Conservation (phyloP, 2,888 invertebrate species). For the Oxystoma pomonae region DNA sequence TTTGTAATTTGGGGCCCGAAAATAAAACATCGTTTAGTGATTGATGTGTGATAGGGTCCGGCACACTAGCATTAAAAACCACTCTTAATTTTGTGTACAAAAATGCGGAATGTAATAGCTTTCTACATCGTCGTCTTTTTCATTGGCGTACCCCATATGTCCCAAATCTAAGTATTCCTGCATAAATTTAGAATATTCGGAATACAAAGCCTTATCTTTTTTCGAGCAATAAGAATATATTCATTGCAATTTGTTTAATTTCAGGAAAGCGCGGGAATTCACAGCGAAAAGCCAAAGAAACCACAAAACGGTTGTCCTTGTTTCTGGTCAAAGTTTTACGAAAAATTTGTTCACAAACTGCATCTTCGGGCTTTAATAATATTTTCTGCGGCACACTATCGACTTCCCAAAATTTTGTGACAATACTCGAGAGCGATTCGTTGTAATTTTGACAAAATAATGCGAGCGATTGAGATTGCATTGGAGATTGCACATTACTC, state of each 20-base stretch:
- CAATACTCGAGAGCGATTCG: not conserved
- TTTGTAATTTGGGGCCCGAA: not conserved
- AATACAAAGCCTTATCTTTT: not conserved
- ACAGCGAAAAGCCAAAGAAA: not conserved
- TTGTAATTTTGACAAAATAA: not conserved
- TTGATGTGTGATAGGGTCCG: not conserved
- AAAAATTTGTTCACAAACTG: not conserved
- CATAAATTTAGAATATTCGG: not conserved
- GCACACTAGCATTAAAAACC: constrained; percentile 1
- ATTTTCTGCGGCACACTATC: constrained; percentile 1
- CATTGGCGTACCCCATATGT: not conserved
- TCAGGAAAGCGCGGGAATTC: not conserved
- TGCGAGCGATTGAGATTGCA: not conserved
- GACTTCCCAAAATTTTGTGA: not conserved
- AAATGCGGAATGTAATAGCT: constrained; percentile 1
- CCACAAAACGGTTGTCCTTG: not conserved
- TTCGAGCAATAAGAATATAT: not conserved
- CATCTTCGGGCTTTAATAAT: not conserved
- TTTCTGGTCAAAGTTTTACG: not conserved
- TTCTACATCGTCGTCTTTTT: not conserved
- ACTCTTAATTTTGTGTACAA: not conserved
- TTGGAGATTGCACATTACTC: not conserved
- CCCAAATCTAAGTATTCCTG: not conserved
- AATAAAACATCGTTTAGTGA: not conserved
- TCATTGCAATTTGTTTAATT: not conserved